These are phyloP conservation scores for Thyatira batis DNA, from an alignment of 2,888 invertebrate species.

Conservation along the genomic window DNA sequence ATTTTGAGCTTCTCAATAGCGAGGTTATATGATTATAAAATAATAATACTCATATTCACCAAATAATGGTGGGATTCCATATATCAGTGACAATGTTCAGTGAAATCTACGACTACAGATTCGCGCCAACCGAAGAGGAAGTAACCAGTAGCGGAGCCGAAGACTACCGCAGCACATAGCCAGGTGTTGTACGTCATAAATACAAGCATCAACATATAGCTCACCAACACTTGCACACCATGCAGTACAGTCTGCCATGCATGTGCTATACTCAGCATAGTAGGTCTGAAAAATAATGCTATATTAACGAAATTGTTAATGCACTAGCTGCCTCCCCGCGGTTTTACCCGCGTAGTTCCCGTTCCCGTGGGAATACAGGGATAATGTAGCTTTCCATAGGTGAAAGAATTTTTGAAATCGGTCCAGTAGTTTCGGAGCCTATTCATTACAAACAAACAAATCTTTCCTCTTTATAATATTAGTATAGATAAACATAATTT, in stretches of 20 bases:
- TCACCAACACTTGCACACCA: slow-evolving; percentile 93
- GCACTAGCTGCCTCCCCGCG: no score
- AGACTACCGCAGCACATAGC: slow-evolving; percentile 93
- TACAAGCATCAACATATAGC: slow-evolving; percentile 97
- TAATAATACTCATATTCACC: slow-evolving; percentile 48
- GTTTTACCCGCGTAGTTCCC: no score
- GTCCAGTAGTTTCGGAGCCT: no score
- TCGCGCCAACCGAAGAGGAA: slow-evolving; percentile 98
- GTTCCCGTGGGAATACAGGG: no score
- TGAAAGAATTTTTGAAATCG: no score
- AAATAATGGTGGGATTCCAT: slow-evolving; percentile 11
- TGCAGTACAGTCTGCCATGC: slow-evolving; percentile 94
- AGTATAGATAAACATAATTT: no score
- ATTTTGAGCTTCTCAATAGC: slow-evolving; percentile 60
- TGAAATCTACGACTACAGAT: slow-evolving; percentile 95
- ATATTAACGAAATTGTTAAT: no score
- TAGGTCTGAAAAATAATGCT: slow-evolving; percentile 85
- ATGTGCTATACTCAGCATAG: slow-evolving; percentile 92
- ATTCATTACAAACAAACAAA: no score
- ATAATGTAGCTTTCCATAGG: no score
- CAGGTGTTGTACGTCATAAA: slow-evolving; percentile 99
- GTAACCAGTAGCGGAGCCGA: slow-evolving; percentile 95
- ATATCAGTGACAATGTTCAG: slow-evolving; percentile 96
- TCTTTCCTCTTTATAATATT: no score
- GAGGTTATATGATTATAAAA: slow-evolving; percentile 48